These are phyloP conservation scores for Coendou prehensilis DNA, from an alignment of 2,797 vertebrate genomes.

Conservation along the genomic window DNA sequence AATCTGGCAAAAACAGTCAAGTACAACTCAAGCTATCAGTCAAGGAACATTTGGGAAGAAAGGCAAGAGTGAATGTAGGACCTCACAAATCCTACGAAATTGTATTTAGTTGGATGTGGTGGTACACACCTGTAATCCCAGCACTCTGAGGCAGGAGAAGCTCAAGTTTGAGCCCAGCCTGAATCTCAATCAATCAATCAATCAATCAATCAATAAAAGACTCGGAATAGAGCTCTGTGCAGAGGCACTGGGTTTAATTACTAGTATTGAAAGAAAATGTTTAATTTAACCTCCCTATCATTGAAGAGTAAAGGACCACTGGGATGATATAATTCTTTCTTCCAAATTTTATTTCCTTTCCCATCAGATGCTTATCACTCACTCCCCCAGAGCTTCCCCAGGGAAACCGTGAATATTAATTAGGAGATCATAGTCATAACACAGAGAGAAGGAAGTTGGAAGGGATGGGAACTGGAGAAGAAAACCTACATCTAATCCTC, in stretches of 20 bases:
- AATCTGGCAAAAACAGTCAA: background rate
- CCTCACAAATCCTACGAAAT: background rate
- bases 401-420: background rate
- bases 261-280: background rate
- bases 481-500: background rate
- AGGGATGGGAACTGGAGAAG: background rate
- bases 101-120: background rate
- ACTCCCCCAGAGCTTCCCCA: background rate
- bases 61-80: background rate
- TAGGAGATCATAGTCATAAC: background rate
- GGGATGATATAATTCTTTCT: background rate
- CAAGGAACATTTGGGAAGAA: background rate
- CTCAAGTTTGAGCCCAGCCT: background rate
- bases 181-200: background rate
- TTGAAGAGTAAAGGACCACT: background rate
- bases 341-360: background rate
- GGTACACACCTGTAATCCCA: background rate
- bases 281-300: background rate
- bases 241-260: background rate
- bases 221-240: background rate
- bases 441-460: background rate
- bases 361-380: background rate
- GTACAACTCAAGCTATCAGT: background rate
- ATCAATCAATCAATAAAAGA: background rate
- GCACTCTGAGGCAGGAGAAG: background rate